A percentile compares a stretch with the other conserved stretches of the same genome.
Conservation (phyloP, 2,797 vertebrate genomes). For the Hoplostethus mediterraneus region DNA sequence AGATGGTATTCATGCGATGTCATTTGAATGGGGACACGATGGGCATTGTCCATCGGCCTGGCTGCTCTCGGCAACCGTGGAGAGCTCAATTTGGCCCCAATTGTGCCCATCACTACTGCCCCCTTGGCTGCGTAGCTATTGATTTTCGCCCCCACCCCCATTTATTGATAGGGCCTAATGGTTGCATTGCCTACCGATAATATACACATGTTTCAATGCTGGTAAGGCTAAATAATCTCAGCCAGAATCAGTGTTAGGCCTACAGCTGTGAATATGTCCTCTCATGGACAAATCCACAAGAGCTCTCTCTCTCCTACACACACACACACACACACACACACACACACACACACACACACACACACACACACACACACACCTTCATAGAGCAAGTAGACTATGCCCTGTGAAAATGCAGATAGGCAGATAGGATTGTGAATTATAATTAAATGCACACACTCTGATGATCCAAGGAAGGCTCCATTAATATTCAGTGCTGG, state of each 20-base stretch:
- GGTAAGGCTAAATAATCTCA: slow-evolving; percentile 60
- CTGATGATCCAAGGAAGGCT: slow-evolving; percentile 76
- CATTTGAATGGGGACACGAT: slow-evolving; percentile 69
- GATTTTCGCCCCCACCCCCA: slow-evolving; percentile 23
- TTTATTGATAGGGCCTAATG: slow-evolving; percentile 38
- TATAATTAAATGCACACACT: slow-evolving; percentile 74
- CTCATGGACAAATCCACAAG: slow-evolving; percentile 57
- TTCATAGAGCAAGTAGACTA: slow-evolving; percentile 36
- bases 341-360: slow-evolving; percentile 24
- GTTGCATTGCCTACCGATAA: slow-evolving; percentile 41
- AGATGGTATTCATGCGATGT: slow-evolving; percentile 63
- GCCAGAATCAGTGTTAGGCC: slow-evolving; percentile 59
- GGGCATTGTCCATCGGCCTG: slow-evolving; percentile 56
- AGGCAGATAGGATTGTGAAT: slow-evolving; percentile 77
- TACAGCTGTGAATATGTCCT: slow-evolving; percentile 68
- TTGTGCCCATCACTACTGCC: slow-evolving; percentile 49
- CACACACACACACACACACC: slow-evolving; percentile 28
- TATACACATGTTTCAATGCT: slow-evolving; percentile 42
- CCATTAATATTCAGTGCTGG: slow-evolving; percentile 87
- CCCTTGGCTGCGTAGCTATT: slow-evolving; percentile 27
- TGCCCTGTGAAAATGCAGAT: slow-evolving; percentile 74
- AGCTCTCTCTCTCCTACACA: slow-evolving; percentile 20
- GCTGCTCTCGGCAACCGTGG: slow-evolving; percentile 30
- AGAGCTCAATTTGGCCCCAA: slow-evolving; percentile 54
- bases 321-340: slow-evolving; percentile 28